Conservation (phyloP, 2,797 vertebrate species). For the Loris lydekkerianus region DNA sequence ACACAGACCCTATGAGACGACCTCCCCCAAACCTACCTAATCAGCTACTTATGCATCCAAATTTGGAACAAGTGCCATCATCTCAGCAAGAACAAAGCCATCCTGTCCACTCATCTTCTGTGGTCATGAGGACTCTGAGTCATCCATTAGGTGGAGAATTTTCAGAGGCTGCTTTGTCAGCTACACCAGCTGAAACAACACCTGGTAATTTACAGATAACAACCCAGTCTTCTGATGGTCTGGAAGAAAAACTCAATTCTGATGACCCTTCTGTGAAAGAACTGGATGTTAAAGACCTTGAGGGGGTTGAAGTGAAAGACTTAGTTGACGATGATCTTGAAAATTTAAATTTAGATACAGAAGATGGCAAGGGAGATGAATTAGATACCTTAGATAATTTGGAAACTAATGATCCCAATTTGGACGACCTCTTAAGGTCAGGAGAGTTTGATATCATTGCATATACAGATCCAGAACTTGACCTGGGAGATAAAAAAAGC, state of each 20-base stretch:
- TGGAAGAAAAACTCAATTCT: constrained; percentile 96
- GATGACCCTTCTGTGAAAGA: constrained; percentile 96
- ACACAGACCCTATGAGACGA: constrained; percentile 89
- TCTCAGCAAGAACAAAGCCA: constrained; percentile 89
- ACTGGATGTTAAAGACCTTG: constrained; percentile 95
- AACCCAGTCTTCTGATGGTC: constrained; percentile 86
- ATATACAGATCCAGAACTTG: constrained; percentile 97
- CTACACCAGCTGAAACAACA: constrained; percentile 87
- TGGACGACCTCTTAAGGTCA: constrained; percentile 97
- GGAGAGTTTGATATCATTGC: constrained; percentile 99
- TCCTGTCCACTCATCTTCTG: constrained; percentile 88
- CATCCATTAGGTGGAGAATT: constrained; percentile 93
- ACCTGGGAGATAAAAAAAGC: constrained; percentile 97
- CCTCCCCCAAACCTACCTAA: constrained; percentile 86
- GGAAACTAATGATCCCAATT: constrained; percentile 97
- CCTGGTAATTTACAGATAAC: constrained; percentile 84
- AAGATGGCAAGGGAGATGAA: constrained; percentile 96
- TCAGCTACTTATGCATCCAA: constrained; percentile 90
- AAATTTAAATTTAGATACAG: constrained; percentile 97
- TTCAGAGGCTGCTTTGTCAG: constrained; percentile 88
- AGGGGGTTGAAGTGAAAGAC: constrained; percentile 98
- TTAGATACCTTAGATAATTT: constrained; percentile 93
- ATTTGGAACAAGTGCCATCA: constrained; percentile 93
- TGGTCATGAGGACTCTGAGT: constrained; percentile 92
- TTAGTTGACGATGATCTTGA: constrained; percentile 98